Base-by-base conservation (phyloP, 2,888 invertebrate species). In the Troides oblongomaculatus region DNA sequence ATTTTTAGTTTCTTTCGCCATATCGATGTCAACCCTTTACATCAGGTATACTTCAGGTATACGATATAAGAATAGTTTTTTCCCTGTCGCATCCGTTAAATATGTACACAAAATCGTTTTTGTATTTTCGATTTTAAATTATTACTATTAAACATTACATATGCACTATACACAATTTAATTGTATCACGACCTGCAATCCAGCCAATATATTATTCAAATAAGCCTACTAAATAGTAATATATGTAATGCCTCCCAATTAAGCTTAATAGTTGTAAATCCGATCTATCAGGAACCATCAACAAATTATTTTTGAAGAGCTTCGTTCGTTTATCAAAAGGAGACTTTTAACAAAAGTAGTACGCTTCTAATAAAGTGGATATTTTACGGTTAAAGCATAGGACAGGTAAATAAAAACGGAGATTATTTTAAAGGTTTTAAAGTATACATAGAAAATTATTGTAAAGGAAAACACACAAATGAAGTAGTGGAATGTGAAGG, bases 181-280 rank as follows among this genome's bases (percentile, higher is more conserved):
- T n/a, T 30, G 36, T 60, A 30, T 60, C 7, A 3, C 36, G 3
- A 36, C 30, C 17, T 30, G 14, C 36, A 23, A 60, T 30, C 12
- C 36, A 17, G 30, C 59, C 36, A 60, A 36, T 1, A 30, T 30
- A 60, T 60, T 60, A 60, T 60, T 60, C 30, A 60, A n/a, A 60
- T 30, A 60, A 25, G 18, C 36, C 17, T 30, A 23, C 59, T 59
- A 59, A 30, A 60, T 60, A 30, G 59, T 30, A 60, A 60, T 60
- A 30, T 30, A 30, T 60, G 59, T 36, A 60, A 36, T 60, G 59
- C 17, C 2, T 30, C 2, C 14, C 59, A 30, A 60, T 60, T 60
- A 60, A 14, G 30, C 5, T 36, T 60, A 30, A 60, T 30, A 25
- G 5, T 1, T 60, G 59, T 60, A 18, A 60, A 36, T 36, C 59